phyloP scores from a whole-genome alignment of 2,797 vertebrate species.

The Sarcophilus harrisii region DNA sequence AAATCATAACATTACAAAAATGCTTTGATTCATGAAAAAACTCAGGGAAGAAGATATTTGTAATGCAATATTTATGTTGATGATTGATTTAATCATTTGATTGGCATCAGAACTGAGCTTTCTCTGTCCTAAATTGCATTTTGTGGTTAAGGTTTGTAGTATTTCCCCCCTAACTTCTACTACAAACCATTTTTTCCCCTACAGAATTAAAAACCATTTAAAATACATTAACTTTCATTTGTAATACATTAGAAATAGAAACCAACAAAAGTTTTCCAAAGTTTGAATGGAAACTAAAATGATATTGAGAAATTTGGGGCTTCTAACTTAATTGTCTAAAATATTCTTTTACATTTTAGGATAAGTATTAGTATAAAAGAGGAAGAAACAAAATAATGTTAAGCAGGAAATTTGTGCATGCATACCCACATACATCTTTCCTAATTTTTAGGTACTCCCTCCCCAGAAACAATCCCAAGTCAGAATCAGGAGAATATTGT shows the following conservation, averaged over 20 bases:
- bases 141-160: not conserved
- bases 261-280: not conserved
- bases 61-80: not conserved
- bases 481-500: not conserved
- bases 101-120: not conserved
- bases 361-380: not conserved
- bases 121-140: not conserved
- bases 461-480: accelerated
- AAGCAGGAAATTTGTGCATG: not conserved
- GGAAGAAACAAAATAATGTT: not conserved
- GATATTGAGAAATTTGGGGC: not conserved
- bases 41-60: not conserved
- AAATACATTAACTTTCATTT: not conserved
- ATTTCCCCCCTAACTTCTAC: not conserved
- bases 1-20: not conserved
- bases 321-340: not conserved
- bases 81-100: not conserved
- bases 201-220: not conserved
- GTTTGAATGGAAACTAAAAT: not conserved
- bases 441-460: not conserved
- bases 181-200: not conserved
- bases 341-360: not conserved
- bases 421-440: not conserved
- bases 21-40: not conserved
- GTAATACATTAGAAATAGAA: not conserved